Evolutionary conservation across 2,113 vertebrate species (phyloP).

Genomic region (Piaya cayana): DNA sequence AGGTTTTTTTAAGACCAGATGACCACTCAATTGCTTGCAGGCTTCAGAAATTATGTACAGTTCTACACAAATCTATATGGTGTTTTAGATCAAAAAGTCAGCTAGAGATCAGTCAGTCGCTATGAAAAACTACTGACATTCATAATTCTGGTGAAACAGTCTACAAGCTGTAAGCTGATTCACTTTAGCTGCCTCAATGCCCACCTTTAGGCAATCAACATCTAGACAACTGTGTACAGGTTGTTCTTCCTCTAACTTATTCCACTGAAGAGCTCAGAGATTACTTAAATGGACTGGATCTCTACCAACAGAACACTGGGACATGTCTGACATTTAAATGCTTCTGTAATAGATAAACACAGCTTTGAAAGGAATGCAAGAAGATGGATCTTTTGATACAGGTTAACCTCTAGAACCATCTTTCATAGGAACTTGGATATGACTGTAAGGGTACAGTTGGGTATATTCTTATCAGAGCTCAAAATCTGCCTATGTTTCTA

Average conservation of each 20-base stretch:
- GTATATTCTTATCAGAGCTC: not conserved
- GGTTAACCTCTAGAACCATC: not conserved
- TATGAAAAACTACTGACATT: not conserved
- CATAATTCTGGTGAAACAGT: not conserved
- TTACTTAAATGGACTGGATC: not conserved
- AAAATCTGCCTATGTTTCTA: not conserved
- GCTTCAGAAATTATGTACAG: not conserved
- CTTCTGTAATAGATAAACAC: not conserved
- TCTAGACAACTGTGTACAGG: not conserved
- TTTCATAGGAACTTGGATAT: not conserved
- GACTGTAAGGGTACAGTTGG: not conserved
- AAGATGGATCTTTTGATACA: not conserved
- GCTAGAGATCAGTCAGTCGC: not conserved
- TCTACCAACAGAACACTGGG: not conserved
- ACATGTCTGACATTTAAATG: not conserved
- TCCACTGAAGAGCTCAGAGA: not conserved
- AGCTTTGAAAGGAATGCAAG: not conserved
- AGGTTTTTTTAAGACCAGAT: not conserved
- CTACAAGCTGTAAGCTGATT: not conserved
- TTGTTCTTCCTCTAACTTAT: not conserved
- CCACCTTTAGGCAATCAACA: not conserved
- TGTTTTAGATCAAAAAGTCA: not conserved
- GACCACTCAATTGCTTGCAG: not conserved
- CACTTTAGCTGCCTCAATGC: not conserved
- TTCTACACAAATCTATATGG: not conserved